A percentile compares a stretch with the other conserved stretches of the same genome.
These are phyloP conservation scores for Scaptomyza hsui DNA, from an alignment of 1,140 invertebrate species.

Conservation along the genomic window DNA sequence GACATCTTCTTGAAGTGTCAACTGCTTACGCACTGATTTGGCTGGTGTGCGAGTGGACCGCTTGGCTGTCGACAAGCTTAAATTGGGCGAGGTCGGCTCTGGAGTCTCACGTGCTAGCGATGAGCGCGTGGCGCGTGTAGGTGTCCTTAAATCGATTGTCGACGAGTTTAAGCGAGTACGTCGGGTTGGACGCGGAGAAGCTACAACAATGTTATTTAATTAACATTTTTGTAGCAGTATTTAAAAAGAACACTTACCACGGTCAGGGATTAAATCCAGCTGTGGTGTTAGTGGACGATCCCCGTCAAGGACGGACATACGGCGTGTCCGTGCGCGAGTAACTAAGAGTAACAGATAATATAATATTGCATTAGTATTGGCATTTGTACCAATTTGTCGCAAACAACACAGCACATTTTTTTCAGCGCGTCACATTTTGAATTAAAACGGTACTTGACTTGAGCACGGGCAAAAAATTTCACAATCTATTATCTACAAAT, in stretches of 20 bases:
- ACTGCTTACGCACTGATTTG: constrained; percentile 43
- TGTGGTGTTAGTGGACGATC: constrained; percentile 67
- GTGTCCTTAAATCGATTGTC: constrained; percentile 55
- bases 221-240: background rate
- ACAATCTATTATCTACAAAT: background rate
- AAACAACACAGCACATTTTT: background rate
- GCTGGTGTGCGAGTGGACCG: constrained; percentile 43
- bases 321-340: constrained; percentile 68
- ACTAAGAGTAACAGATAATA: constrained; percentile 28
- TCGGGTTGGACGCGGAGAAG: constrained; percentile 58
- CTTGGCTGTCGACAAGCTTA: constrained; percentile 32
- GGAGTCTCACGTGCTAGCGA: constrained; percentile 63
- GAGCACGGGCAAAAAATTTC: background rate
- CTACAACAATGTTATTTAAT: constrained; percentile 11
- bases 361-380: background rate
- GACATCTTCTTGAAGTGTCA: constrained; percentile 39
- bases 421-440: constrained; percentile 27
- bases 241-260: constrained; percentile 41
- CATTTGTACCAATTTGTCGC: background rate
- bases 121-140: constrained; percentile 47
- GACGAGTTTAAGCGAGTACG: constrained; percentile 61
- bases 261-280: constrained; percentile 46
- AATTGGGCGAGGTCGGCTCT: constrained; percentile 42
- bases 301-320: constrained; percentile 50
- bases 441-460: constrained; percentile 30